Evolutionary conservation across 2,113 vertebrate species (phyloP).

Genomic region (Dasyornis broadbenti): DNA sequence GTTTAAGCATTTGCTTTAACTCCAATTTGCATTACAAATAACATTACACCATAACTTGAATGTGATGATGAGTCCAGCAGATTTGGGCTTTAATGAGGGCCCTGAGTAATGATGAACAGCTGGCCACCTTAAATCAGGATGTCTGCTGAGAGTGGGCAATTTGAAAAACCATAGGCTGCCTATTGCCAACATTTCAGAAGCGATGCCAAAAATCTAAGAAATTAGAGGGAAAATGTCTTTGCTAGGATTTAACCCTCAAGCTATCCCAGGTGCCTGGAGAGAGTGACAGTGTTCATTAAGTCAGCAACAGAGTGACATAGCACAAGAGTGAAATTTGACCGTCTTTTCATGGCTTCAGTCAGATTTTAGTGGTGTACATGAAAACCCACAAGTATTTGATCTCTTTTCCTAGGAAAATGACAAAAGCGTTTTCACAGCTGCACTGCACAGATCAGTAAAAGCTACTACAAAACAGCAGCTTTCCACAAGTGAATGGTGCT

Average conservation of each 20-base stretch:
- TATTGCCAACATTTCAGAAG: slow-evolving; percentile 32
- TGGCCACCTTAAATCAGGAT: slow-evolving; percentile 56
- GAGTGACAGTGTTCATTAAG: neutral
- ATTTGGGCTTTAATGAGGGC: slow-evolving; percentile 43
- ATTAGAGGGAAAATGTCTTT: neutral
- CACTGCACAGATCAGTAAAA: neutral
- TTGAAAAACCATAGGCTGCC: slow-evolving; percentile 25
- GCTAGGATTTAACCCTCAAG: neutral
- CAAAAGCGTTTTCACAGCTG: neutral
- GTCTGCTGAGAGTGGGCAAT: slow-evolving; percentile 50
- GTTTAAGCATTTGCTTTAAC: neutral
- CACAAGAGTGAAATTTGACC: neutral
- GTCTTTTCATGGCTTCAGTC: neutral
- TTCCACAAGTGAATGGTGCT: neutral
- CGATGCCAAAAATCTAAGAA: slow-evolving; percentile 22
- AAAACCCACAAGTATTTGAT: neutral
- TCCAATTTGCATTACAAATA: slow-evolving; percentile 4
- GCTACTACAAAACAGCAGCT: neutral
- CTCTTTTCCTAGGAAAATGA: neutral
- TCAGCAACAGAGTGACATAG: neutral
- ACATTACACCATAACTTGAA: neutral
- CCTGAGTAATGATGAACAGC: slow-evolving; percentile 56
- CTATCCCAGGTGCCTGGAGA: neutral
- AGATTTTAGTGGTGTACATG: neutral
- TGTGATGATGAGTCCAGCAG: slow-evolving; percentile 53